Evolutionary conservation across 1,140 invertebrate genomes (phyloP), one percentile per base, ranked within the genome.

Genomic region (Ctenoplectra terminalis): DNA sequence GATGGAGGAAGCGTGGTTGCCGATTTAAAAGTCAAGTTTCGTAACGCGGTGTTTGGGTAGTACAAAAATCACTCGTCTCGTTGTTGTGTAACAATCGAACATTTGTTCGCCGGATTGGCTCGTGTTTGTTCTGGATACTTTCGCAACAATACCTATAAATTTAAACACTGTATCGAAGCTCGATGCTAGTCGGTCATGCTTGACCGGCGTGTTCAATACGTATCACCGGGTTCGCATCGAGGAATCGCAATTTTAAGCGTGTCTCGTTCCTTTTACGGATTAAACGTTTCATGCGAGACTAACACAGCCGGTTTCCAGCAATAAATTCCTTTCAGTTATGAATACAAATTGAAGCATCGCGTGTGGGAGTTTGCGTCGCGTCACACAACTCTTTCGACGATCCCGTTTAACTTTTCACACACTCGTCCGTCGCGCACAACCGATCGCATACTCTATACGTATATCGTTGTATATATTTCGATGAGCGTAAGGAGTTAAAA

Each of bases 401-500:
- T 52, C 31, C 46, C 5, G 54, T 54, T 77, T 11, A n/a, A 69
- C 74, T n/a, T 56, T 69, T 77, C 67, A 20, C 26, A 52, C 46
- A 46, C 37, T 37, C 40, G 52, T 37, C 23, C 17, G 7, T 34
- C 75, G 46, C 37, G 46, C 15, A 13, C 46, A 13, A 63, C 69
- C 58, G 46, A 73, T 79, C 77, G 58, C 17, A 23, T 69, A 56
- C 31, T 17, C 34, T 26, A n/a, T n/a, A 23, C 26, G 1, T 58
- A 58, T 40, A 34, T 79, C 67, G 76, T 72, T 71, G 52, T 56
- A 63, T 79, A 72, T 40, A 72, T 79, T 63, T 56, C 69, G 31
- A 4, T 56, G 26, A 61, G 17, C 69, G 77, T 63, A 52, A 73
- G 77, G 13, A 79, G 77, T 79, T 79, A 79, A 79, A 79, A 79